Base-by-base conservation (phyloP, 2,797 vertebrate species). In the Melanotaenia parkinsoni region DNA sequence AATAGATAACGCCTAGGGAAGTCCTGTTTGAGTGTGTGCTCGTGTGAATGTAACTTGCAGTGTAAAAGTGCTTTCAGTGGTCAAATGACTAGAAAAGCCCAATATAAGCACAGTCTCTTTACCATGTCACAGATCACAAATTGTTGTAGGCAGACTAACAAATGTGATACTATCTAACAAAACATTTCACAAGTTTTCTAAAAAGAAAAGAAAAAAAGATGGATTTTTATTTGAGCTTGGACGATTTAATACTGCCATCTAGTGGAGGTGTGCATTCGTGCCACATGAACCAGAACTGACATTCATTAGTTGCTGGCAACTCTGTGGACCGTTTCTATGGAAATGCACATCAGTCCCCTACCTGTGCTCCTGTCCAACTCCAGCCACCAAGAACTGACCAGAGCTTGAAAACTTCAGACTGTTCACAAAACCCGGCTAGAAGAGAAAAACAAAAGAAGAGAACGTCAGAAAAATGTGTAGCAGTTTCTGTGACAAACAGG, bases 281-380 rank as follows among this genome's bases (percentile, higher is more conserved):
- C 33, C 68, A 47, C 8, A 13, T 57, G 16, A 68, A 32, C 24
- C 18, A 30, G 1, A 0, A 0, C 18, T n/a, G 32, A 72, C 38
- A 14, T 4, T 4, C 5, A 26, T 63, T 30, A 18, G 30, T 26
- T 51, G 37, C 47, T 1, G 5, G 5, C 20, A 60, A 33, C 26
- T 30, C 38, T 4, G 33, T 1, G 9, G 63, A 47, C 40, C 14
- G 72, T 87, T 88, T 62, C 82, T 57, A 81, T 77, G 69, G 78
- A 82, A 79, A 87, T 72, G 8, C 45, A 16, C 67, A 60, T 67
- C 45, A 37, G 18, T 53, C 40, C 11, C 28, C 76, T 93, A 99
- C 98, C 97, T 96, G 94, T 99, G 98, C 71, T 99, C 97, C 88
- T 99, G 97, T 67, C 98, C 98, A 0, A 98, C 89, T 35, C 98